A percentile compares a stretch with the other conserved stretches of the same genome.
Evolutionary conservation across 2,113 vertebrate genomes (phyloP).

Genomic region (Regulus satrapa): DNA sequence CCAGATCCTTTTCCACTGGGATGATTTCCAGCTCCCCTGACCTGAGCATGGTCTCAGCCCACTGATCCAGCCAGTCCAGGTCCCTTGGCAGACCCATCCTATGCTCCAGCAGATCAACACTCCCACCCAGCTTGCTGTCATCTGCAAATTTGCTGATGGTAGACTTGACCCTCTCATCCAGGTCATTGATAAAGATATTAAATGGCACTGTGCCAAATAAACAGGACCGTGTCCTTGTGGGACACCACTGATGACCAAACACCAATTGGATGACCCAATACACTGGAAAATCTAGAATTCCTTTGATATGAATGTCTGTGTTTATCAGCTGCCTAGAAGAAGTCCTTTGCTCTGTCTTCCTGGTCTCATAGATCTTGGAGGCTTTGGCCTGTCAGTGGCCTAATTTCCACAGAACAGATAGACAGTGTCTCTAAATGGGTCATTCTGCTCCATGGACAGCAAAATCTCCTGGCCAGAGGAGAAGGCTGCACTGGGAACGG

Average conservation of each 20-base stretch:
- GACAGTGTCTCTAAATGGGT: not conserved
- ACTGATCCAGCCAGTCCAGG: not conserved
- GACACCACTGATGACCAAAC: not conserved
- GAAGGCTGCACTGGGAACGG: not conserved
- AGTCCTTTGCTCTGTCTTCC: not conserved
- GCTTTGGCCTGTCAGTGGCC: not conserved
- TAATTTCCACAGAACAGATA: not conserved
- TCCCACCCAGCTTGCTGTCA: not conserved
- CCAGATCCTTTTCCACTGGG: not conserved
- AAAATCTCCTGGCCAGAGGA: not conserved
- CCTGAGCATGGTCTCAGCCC: not conserved
- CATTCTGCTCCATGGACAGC: fast-evolving
- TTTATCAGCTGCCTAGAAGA: not conserved
- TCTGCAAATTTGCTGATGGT: not conserved
- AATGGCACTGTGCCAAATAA: not conserved
- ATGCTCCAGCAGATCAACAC: not conserved
- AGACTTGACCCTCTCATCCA: not conserved
- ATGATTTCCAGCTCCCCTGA: not conserved
- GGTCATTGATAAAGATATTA: not conserved
- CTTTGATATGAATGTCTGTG: not conserved
- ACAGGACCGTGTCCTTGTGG: not conserved
- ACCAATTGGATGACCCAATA: not conserved
- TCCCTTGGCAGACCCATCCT: not conserved
- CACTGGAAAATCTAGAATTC: not conserved
- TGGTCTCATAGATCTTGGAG: not conserved